Base-by-base conservation (phyloP, 2,797 vertebrate species). In the Microctenopoma stevenorrisi region DNA sequence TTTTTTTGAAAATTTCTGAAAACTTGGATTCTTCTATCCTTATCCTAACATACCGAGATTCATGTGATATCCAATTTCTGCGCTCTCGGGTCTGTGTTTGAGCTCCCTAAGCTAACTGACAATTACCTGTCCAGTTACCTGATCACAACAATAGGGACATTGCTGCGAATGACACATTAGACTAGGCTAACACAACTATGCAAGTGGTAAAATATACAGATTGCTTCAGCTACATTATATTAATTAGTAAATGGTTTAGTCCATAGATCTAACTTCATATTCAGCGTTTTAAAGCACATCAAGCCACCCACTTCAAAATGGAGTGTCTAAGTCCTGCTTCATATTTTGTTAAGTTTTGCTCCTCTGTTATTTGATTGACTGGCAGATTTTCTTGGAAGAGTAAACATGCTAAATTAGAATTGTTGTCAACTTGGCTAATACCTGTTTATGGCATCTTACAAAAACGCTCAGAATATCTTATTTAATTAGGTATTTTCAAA, bases 171-270 rank as follows among this genome's bases (percentile, higher is more conserved):
- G 70, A 49, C 54, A 48, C 35, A 16, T 7, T 13, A 7, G 11
- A 4, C 13, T 37, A 38, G 47, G 28, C 30, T 15, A 30, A 5
- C 49, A n/a, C 16, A 48, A 7, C n/a, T 5, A 30, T 10, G 7
- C 64, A 68, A 55, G 48, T 76, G 68, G 61, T 60, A 28, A 49
- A 52, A 71, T 49, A 54, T 76, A 66, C 67, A 86, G 78, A 86
- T 78, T 85, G 68, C 60, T 50, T 74, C 68, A 84, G 62, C 83
- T 84, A 76, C 59, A 40, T 74, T 78, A 76, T 62, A 40, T 76
- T 78, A 84, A 86, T 76, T 64, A 82, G 62, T 74, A 61, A 70
- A 35, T 59, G 40, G 37, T 64, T 79, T 78, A 22, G 40, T 1
- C 72, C 25, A 26, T 63, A 43, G 47, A 52, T 40, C 48, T 13